Percentiles rank a stretch among this genome's conserved stretches.
phyloP scores from a whole-genome alignment of 2,113 vertebrate genomes.

The Salvelinus sp. region DNA sequence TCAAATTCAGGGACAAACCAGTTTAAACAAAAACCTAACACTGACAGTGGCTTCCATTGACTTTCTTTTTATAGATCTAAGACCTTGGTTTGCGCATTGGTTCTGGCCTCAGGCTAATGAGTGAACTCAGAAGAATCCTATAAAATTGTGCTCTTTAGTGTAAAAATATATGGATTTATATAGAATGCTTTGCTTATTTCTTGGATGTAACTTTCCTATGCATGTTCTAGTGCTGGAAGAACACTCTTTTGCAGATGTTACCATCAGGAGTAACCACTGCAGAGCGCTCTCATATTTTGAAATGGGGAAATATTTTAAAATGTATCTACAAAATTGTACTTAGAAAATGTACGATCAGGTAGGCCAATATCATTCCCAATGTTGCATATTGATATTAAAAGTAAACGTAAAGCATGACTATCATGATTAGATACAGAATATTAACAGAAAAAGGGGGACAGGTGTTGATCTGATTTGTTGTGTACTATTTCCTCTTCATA shows the following conservation, averaged over 20 bases:
- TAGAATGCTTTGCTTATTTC: neutral
- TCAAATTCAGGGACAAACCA: constrained; percentile 1
- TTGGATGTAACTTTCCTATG: neutral
- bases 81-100: constrained; percentile 12
- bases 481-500: constrained; percentile 67
- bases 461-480: constrained; percentile 53
- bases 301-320: neutral
- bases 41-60: constrained; percentile 70
- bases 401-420: constrained; percentile 68
- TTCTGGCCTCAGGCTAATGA: neutral
- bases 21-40: constrained; percentile 33
- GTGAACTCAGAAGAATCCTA: constrained; percentile 11
- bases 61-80: constrained; percentile 53
- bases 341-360: neutral
- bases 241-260: neutral
- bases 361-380: constrained; percentile 61
- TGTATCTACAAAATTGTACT: too few relatives aligned
- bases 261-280: neutral
- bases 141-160: neutral
- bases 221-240: neutral
- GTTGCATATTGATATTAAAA: constrained; percentile 77
- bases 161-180: too few relatives aligned
- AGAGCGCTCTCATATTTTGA: neutral
- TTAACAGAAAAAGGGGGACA: constrained; percentile 58
- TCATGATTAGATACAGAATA: constrained; percentile 70